phyloP scores from a whole-genome alignment of 2,797 vertebrate species.

The Mus minutoides region DNA sequence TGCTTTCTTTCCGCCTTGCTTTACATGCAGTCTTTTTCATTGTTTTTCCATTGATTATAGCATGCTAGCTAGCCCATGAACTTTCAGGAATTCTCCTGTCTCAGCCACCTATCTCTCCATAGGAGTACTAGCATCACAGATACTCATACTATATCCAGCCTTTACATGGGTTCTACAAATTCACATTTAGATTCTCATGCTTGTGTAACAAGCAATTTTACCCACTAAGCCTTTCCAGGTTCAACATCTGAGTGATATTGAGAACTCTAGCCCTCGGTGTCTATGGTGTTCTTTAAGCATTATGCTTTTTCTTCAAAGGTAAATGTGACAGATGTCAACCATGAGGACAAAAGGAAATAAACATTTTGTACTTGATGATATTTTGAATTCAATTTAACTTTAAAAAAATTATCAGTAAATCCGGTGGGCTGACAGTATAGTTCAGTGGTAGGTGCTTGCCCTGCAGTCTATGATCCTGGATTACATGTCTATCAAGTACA shows the following conservation, averaged over 20 bases:
- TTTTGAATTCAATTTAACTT: conserved; percentile 1
- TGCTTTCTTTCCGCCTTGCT: neutral
- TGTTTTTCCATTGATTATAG: neutral
- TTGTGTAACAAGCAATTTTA: neutral
- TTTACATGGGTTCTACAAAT: neutral
- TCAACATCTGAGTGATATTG: neutral
- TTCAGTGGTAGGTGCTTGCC: neutral
- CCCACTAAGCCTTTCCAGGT: no score
- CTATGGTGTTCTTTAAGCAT: neutral
- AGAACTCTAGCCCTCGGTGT: neutral
- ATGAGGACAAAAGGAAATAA: neutral
- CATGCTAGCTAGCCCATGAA: neutral
- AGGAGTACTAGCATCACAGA: neutral
- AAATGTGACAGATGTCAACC: neutral
- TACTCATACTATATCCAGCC: neutral
- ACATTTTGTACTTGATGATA: neutral
- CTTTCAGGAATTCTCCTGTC: neutral
- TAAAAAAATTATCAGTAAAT: neutral
- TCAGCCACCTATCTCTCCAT: neutral
- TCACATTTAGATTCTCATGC: neutral
- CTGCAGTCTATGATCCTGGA: neutral
- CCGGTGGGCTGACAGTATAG: neutral
- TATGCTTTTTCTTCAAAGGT: neutral
- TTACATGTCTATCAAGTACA: neutral
- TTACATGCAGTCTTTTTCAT: neutral